Conservation (phyloP, 2,888 invertebrate genomes). For the Eurytoma adleriae region DNA sequence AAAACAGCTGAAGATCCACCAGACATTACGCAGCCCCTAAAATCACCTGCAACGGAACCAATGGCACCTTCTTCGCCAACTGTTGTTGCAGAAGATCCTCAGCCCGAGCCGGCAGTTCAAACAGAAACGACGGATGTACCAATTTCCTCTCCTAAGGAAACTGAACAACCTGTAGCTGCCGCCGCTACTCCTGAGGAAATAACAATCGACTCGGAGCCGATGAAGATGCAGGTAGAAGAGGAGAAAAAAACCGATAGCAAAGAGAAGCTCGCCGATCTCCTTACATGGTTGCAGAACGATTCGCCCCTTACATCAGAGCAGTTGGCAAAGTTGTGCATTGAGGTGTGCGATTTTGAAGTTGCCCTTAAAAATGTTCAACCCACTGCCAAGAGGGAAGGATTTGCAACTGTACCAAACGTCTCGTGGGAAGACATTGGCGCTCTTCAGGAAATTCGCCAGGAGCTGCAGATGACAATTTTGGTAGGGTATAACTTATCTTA, state of each 20-base stretch:
- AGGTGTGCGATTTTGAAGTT: constrained; percentile 85
- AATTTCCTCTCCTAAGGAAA: not conserved
- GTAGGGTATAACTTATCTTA: constrained; percentile 71
- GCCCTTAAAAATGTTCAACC: constrained; percentile 92
- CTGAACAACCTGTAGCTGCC: not conserved
- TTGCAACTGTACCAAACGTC: constrained; percentile 97
- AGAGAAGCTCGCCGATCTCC: constrained; percentile 77
- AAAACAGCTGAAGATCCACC: constrained; percentile 60
- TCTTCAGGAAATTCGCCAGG: constrained; percentile 89
- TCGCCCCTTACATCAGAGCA: constrained; percentile 81
- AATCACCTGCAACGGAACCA: constrained; percentile 59
- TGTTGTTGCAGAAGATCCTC: constrained; percentile 10
- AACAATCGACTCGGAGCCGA: not conserved
- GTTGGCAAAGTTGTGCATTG: constrained; percentile 82
- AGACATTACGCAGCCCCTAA: constrained; percentile 78
- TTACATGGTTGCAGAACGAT: constrained; percentile 82
- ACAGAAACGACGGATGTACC: constrained; percentile 12
- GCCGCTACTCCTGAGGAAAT: not conserved
- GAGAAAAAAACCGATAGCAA: not conserved
- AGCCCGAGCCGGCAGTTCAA: not conserved
- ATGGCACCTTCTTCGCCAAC: constrained; percentile 7
- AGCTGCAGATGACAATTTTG: constrained; percentile 92
- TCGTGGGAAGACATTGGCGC: constrained; percentile 99
- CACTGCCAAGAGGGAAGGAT: constrained; percentile 96
- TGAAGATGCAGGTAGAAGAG: constrained; percentile 26